These are phyloP conservation scores for Campodea augens DNA, from an alignment of 1,140 invertebrate genomes.

Conservation along the genomic window DNA sequence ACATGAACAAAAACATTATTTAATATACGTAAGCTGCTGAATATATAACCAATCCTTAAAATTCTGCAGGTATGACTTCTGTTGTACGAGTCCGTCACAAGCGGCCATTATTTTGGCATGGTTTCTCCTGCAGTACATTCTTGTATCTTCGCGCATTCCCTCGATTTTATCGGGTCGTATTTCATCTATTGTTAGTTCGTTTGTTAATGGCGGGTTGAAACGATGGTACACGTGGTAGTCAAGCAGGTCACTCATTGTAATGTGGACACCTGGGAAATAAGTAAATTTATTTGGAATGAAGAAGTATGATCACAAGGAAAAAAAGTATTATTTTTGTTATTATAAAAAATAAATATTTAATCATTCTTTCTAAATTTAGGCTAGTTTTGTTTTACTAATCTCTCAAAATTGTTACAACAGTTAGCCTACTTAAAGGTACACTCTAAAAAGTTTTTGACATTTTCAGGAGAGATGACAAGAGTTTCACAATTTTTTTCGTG, in stretches of 20 bases:
- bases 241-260: conserved; percentile 59
- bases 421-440: no score
- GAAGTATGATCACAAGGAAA: no score
- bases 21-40: no score
- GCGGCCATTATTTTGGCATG: conserved; percentile 46
- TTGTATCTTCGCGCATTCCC: conserved; percentile 40
- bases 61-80: conserved; percentile 25
- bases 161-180: conserved; percentile 43
- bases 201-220: conserved; percentile 75
- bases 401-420: no score
- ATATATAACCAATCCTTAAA: conserved; percentile 29
- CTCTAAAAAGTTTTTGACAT: no score
- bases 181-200: conserved; percentile 66
- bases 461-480: no score
- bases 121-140: conserved; percentile 56
- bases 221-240: conserved; percentile 61
- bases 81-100: conserved; percentile 27
- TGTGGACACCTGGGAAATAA: conserved; percentile 47
- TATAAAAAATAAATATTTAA: no score
- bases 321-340: no score
- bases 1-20: conserved; percentile 5
- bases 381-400: not conserved
- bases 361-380: no score
- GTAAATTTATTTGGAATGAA: conserved; percentile 6
- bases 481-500: no score